Evolutionary conservation across 2,113 vertebrate genomes (phyloP).

Genomic region (Gracilinanus agilis): DNA sequence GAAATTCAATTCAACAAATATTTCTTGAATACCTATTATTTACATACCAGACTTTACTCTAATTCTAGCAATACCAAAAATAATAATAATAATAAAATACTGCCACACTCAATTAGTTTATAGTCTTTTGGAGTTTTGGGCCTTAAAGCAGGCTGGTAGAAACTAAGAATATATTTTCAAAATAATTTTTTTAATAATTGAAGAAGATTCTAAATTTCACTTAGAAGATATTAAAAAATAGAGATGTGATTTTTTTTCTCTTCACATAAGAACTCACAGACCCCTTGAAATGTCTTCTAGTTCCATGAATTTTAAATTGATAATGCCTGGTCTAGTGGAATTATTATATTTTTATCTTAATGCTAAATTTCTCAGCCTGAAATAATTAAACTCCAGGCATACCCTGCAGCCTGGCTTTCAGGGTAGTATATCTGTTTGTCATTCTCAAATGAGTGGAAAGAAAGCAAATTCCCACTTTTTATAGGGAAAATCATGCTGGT

Average conservation of each 20-base stretch:
- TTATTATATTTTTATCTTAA: not conserved
- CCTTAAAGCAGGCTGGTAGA: not conserved
- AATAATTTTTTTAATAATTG: not conserved
- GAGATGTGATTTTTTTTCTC: not conserved
- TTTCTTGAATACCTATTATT: not conserved
- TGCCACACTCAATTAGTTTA: not conserved
- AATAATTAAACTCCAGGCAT: not conserved
- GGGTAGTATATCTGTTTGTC: not conserved
- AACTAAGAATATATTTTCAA: not conserved
- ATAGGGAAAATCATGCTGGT: not conserved
- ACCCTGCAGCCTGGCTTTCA: not conserved
- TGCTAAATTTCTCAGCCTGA: not conserved
- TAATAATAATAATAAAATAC: not conserved
- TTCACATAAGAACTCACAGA: not conserved
- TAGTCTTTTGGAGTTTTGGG: not conserved
- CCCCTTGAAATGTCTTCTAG: not conserved
- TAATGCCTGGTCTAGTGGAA: not conserved
- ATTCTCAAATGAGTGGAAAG: conserved; percentile 15
- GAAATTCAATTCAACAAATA: not conserved
- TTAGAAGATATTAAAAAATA: not conserved
- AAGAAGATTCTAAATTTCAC: not conserved
- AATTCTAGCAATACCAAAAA: not conserved
- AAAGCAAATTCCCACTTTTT: conserved; percentile 24
- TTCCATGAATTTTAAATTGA: not conserved
- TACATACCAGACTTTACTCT: not conserved